Evolutionary conservation across 37 sponge, comb jelly and placozoan species (phyloP), one percentile per base, ranked within the genome.

Genomic region (Eunapius fragilis): DNA sequence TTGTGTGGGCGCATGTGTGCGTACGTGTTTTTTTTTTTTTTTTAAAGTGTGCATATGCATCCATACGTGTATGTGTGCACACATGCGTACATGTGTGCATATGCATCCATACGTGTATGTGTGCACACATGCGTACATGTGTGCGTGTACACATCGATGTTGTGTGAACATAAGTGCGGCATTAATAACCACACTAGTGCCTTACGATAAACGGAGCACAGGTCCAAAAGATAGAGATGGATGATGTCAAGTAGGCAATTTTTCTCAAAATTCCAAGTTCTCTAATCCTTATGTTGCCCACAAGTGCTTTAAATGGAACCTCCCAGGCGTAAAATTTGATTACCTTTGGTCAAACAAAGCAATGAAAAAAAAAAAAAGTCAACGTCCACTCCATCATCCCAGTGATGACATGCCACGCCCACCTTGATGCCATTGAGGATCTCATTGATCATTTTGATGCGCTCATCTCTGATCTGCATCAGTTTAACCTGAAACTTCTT

Each of bases 291-390:
- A 98, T 91, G 27, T 72, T 84, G 41, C 78, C 72, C 13, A 98
- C 83, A 38, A 81, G 86, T 14, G 83, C 80, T 69, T 87, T 74
- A 71, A 91, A 92, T 37, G 90, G 87, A 35, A 82, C 74, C 90
- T 98, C 99, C 99, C 99, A 98, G 0, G 97, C 97, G 82, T 98
- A 96, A 68, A 98, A 80, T 74, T 98, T 98, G 82, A 98, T 97
- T 72, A 98, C 99, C 89, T 96, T n/a, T 41, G 41, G 41, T 41
- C 41, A 41, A 6, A 6, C 6, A 41, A 41, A 9, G 6, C 41
- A 41, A 9, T 41, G 41, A 41, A 41, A n/a, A n/a, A n/a, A n/a
- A n/a, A n/a, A n/a, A n/a, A n/a, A n/a, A n/a, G n/a, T n/a, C n/a
- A n/a, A n/a, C n/a, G n/a, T n/a, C n/a, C n/a, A n/a, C n/a, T n/a